These are phyloP conservation scores for Turnix velox DNA, from an alignment of 2,113 vertebrate species.

Conservation along the genomic window DNA sequence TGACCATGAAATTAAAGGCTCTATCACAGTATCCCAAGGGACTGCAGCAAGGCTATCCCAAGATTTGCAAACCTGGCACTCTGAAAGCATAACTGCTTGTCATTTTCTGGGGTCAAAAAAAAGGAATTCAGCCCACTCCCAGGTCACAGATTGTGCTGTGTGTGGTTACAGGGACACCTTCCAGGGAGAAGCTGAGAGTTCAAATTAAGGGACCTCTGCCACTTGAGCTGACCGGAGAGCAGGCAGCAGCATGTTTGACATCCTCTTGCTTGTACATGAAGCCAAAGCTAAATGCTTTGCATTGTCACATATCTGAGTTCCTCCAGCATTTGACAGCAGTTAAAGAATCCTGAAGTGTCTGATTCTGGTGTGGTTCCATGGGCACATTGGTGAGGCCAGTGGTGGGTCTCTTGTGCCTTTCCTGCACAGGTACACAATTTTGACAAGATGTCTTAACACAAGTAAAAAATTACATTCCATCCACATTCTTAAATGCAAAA, in stretches of 20 bases:
- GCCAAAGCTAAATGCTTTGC: neutral
- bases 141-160: neutral
- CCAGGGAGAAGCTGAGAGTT: neutral
- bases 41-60: neutral
- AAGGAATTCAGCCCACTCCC: neutral
- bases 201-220: neutral
- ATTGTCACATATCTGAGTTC: neutral
- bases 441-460: neutral
- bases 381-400: neutral
- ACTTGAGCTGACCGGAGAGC: neutral
- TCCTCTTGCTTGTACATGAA: rapidly evolving
- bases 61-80: neutral
- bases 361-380: neutral
- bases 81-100: neutral
- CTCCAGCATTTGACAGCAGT: neutral
- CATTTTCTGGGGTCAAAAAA: neutral
- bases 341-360: neutral
- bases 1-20: neutral
- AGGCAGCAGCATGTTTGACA: neutral
- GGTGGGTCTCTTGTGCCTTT: neutral
- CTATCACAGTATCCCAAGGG: neutral
- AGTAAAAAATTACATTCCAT: rapidly evolving
- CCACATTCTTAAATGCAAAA: neutral
- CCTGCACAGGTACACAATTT: neutral
- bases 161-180: neutral